Conservation (phyloP, 2,113 vertebrate genomes). For the Pseudonaja textilis region DNA sequence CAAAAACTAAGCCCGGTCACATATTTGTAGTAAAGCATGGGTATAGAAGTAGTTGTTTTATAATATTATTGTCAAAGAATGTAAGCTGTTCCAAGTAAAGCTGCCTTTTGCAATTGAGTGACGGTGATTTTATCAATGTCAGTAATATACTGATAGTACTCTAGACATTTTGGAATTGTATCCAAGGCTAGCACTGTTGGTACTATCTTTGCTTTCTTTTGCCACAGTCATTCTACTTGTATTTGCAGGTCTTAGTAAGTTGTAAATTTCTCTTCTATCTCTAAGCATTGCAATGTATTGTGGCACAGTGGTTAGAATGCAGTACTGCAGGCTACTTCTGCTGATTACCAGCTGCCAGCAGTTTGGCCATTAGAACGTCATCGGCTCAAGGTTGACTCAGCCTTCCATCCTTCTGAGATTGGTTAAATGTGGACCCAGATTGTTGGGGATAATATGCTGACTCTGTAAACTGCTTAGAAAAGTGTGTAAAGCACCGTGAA, state of each 20-base stretch:
- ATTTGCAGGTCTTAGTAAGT: not conserved
- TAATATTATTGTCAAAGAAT: not conserved
- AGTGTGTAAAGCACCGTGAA: too few species aligned
- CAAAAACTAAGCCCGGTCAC: too few species aligned
- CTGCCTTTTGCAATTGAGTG: not conserved
- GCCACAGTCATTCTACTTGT: not conserved
- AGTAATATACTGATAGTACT: not conserved
- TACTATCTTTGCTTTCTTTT: not conserved
- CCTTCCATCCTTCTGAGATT: too few species aligned
- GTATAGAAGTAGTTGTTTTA: not conserved
- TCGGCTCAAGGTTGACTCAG: too few species aligned
- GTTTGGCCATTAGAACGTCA: too few species aligned
- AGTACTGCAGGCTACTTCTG: too few species aligned
- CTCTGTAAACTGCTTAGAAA: too few species aligned
- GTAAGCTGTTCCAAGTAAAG: not conserved
- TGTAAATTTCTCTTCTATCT: not conserved
- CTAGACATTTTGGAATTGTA: not conserved
- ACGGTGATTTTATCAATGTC: not conserved
- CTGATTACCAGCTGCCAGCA: too few species aligned
- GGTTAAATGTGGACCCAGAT: too few species aligned
- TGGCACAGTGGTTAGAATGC: too few species aligned
- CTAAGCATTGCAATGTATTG: not conserved
- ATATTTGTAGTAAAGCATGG: too few species aligned
- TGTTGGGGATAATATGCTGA: too few species aligned
- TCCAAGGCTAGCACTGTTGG: not conserved